Evolutionary conservation across 2,888 invertebrate species (phyloP).

Genomic region (Myathropa florea): DNA sequence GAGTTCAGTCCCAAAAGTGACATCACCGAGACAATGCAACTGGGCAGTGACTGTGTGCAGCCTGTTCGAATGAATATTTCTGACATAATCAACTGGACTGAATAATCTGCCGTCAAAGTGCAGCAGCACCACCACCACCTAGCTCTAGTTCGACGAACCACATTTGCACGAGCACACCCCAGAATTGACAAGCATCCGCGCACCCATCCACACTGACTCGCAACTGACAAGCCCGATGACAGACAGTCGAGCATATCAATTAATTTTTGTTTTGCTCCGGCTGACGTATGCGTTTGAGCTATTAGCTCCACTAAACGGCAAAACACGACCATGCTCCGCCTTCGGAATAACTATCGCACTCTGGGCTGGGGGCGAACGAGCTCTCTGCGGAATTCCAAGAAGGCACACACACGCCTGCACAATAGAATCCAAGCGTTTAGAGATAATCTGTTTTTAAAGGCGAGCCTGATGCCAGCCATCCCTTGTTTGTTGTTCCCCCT

Average conservation of each 20-base stretch:
- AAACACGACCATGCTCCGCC: slow-evolving; percentile 29
- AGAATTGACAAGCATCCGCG: slow-evolving; percentile 4
- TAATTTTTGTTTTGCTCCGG: slow-evolving; percentile 40
- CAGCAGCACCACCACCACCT: background rate
- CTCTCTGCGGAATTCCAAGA: slow-evolving; percentile 50
- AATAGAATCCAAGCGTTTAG: background rate
- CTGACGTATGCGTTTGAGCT: slow-evolving; percentile 46
- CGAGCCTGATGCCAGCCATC: slow-evolving; percentile 9
- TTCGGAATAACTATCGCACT: background rate
- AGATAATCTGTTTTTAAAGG: slow-evolving; percentile 37
- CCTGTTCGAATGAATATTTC: background rate
- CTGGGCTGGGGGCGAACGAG: background rate
- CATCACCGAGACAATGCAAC: background rate
- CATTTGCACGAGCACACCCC: slow-evolving; percentile 46
- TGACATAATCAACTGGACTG: background rate
- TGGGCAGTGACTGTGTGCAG: background rate
- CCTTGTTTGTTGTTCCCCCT: background rate
- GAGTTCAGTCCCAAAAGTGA: background rate
- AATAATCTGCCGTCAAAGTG: background rate
- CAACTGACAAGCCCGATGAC: slow-evolving; percentile 43
- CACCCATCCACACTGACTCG: background rate
- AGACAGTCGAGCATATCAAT: slow-evolving; percentile 58
- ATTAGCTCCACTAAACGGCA: slow-evolving; percentile 43
- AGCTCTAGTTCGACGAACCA: slow-evolving; percentile 65
- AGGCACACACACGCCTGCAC: background rate